phyloP scores from a whole-genome alignment of 2,113 vertebrate species.

The zebrafish (Danio rerio) region DNA sequence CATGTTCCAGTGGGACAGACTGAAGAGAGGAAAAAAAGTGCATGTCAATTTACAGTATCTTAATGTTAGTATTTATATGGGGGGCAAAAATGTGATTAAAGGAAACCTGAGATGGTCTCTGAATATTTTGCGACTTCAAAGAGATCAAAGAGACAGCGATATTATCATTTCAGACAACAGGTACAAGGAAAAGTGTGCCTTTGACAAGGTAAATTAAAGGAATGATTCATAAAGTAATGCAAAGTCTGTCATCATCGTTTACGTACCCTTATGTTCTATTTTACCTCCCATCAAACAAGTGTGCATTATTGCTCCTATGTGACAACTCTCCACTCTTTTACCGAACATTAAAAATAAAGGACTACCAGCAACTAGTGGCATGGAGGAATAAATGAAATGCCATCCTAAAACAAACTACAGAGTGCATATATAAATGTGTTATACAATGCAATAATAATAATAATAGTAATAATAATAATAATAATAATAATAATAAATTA shows the following conservation, averaged over 20 bases:
- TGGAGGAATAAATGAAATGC: too few relatives aligned
- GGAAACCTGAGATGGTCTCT: too few relatives aligned
- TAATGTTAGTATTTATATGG: neutral
- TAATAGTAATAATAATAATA: too few relatives aligned
- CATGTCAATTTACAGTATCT: neutral
- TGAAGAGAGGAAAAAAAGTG: neutral
- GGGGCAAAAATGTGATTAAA: neutral
- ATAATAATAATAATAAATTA: too few relatives aligned
- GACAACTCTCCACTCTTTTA: neutral
- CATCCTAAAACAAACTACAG: too few relatives aligned
- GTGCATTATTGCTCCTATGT: neutral
- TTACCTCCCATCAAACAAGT: neutral
- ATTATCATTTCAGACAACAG: too few relatives aligned
- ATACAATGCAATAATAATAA: too few relatives aligned
- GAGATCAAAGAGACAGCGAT: slow-evolving; percentile 5
- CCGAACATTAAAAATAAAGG: neutral
- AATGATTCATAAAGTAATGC: neutral
- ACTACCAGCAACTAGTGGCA: too few relatives aligned
- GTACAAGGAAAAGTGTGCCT: neutral
- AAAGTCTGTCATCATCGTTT: neutral
- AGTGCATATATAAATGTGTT: too few relatives aligned
- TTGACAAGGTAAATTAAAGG: neutral
- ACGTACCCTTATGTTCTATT: neutral
- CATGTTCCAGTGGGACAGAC: neutral
- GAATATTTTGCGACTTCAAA: neutral